Evolutionary conservation across 2,113 vertebrate genomes (phyloP), one percentile per base, ranked within the genome.

Genomic region (Connochaetes taurinus): DNA sequence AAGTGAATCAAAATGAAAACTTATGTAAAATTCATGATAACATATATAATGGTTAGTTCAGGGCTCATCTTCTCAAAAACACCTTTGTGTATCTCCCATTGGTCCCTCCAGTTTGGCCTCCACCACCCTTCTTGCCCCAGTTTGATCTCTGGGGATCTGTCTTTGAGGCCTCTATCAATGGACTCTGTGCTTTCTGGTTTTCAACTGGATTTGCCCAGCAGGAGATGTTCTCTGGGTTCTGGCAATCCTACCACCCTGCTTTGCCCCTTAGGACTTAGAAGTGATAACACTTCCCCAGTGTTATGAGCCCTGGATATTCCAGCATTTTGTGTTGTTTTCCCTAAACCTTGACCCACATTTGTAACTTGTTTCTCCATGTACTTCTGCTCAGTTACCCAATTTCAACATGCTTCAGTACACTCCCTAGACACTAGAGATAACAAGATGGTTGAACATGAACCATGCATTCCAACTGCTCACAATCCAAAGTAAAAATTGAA

Each of bases 401-500:
- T 58, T 90, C 58, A 50, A 58, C 10, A 6, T 45, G 55, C 43
- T 43, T 90, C 58, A 31, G 21, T 43, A 31, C 13, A 17, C 29
- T 86, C 87, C 97, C 94, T 93, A 98, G 60, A 97, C n/a, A 52
- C 40, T 47, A 19, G 36, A 83, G 21, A 81, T 36, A 80, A 15
- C 23, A 84, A 92, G 85, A 67, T 50, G 45, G 33, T 62, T 17
- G 11, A 89, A 92, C 33, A 57, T 64, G 40, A 64, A 29, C 2
- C 58, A 7, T 43, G 40, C 9, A 40, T 88, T 64, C 76, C 43
- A 78, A 92, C 1, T n/a, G 40, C 14, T 84, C 85, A 25, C 55
- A 43, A 80, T 58, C 33, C 62, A 89, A 82, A 57, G 40, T 50
- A 62, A 76, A 89, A 64, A 78, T 0, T 33, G 23, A 84, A 50